These are phyloP conservation scores for Rhinolophus sinicus DNA, from an alignment of 2,113 vertebrate genomes.

Conservation along the genomic window DNA sequence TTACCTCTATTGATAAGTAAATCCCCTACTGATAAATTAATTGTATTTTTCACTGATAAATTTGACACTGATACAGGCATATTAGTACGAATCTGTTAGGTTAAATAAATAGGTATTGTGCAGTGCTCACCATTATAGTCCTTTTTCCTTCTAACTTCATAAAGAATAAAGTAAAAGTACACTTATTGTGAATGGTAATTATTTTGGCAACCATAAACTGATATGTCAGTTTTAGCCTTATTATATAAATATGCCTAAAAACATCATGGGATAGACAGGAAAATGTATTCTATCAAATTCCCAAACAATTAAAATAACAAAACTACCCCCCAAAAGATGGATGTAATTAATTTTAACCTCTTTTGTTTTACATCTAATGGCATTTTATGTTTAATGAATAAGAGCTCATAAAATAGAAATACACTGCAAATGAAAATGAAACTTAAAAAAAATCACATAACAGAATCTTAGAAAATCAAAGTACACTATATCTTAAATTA, in stretches of 20 bases:
- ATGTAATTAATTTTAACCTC: conserved; percentile 41
- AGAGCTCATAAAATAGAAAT: neutral
- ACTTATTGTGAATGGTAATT: conserved; percentile 69
- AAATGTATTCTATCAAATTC: conserved; percentile 70
- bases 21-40: neutral
- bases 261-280: conserved; percentile 29
- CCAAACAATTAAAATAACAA: conserved; percentile 55
- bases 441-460: neutral
- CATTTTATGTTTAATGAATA: conserved; percentile 45
- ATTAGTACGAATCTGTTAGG: neutral
- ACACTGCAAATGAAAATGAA: neutral
- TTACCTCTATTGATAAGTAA: neutral
- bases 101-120: neutral
- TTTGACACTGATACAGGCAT: neutral
- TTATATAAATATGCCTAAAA: conserved; percentile 74
- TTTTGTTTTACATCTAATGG: neutral
- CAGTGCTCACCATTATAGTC: neutral
- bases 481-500: neutral
- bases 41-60: neutral
- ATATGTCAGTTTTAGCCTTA: conserved; percentile 76
- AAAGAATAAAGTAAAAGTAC: conserved; percentile 35
- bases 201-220: conserved; percentile 70
- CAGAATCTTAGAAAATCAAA: neutral
- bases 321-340: neutral
- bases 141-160: neutral